These are phyloP conservation scores for Ctena decussata DNA, from an alignment of 2,888 invertebrate genomes.

Conservation along the genomic window DNA sequence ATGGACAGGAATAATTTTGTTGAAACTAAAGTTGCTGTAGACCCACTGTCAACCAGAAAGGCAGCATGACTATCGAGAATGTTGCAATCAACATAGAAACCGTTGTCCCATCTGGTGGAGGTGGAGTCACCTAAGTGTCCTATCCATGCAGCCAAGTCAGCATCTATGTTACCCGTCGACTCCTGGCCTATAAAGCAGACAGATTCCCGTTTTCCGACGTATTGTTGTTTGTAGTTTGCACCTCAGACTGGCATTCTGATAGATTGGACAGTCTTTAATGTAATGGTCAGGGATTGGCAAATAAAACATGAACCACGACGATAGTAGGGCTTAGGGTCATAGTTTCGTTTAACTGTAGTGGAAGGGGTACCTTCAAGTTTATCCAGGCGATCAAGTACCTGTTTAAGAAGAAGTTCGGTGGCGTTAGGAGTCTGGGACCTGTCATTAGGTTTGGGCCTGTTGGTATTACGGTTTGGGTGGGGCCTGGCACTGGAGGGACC, in stretches of 20 bases:
- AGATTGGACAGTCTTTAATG: neutral
- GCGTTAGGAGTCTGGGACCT: too few species aligned
- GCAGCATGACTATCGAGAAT: too few species aligned
- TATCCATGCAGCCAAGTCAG: neutral
- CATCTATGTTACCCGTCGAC: neutral
- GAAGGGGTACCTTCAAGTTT: neutral
- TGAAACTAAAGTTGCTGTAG: slow-evolving; percentile 33
- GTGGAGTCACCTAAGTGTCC: neutral
- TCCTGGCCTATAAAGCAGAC: neutral
- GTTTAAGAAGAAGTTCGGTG: too few species aligned
- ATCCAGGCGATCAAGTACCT: neutral
- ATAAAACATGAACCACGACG: neutral
- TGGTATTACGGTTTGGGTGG: neutral
- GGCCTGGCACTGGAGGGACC: neutral
- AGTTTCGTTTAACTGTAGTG: too few species aligned
- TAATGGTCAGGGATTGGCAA: neutral
- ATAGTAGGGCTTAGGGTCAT: neutral
- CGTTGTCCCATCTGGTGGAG: slow-evolving; percentile 8
- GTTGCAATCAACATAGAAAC: too few species aligned
- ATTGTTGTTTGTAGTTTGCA: too few species aligned
- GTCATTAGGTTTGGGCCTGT: neutral
- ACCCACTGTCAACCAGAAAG: too few species aligned
- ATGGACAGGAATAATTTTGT: slow-evolving; percentile 16
- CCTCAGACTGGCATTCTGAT: neutral
- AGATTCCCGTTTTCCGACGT: too few species aligned